Evolutionary conservation across 2,888 invertebrate genomes (phyloP).

Genomic region (Rugalucina vietnamica): DNA sequence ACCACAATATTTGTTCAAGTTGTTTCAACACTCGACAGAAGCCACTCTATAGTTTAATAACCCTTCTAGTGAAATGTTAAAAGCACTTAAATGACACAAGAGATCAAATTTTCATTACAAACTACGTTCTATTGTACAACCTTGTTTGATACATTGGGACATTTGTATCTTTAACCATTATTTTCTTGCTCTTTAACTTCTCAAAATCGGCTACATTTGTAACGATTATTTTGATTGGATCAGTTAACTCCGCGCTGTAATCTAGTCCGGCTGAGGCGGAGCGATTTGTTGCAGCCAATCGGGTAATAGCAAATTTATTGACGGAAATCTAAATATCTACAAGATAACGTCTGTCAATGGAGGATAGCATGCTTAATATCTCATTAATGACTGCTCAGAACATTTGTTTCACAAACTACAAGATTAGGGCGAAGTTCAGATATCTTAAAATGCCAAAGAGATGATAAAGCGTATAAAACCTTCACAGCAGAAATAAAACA

Average conservation of each 20-base stretch:
- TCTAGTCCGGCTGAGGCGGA: conserved; percentile 45
- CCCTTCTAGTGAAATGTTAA: neutral
- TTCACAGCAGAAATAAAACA: conserved; percentile 19
- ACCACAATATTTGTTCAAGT: neutral
- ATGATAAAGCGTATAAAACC: conserved; percentile 32
- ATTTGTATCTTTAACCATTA: conserved; percentile 59
- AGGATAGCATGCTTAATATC: conserved; percentile 14
- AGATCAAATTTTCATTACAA: conserved; percentile 52
- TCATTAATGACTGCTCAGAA: conserved; percentile 34
- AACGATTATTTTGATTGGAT: conserved; percentile 48
- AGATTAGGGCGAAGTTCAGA: conserved; percentile 41
- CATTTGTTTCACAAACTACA: conserved; percentile 23
- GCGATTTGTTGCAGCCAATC: conserved; percentile 48
- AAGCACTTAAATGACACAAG: conserved; percentile 13
- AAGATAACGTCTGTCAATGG: conserved; percentile 40
- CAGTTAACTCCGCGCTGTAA: conserved; percentile 29
- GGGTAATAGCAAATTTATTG: neutral
- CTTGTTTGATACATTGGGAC: conserved; percentile 59
- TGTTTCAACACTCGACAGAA: neutral
- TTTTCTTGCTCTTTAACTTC: conserved; percentile 47
- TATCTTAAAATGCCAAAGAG: conserved; percentile 45
- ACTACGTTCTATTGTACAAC: conserved; percentile 54
- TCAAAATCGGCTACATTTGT: conserved; percentile 25
- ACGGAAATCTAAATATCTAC: conserved; percentile 24
- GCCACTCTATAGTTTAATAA: neutral